Conservation (phyloP, 2,888 invertebrate species). For the Allygus modestus region DNA sequence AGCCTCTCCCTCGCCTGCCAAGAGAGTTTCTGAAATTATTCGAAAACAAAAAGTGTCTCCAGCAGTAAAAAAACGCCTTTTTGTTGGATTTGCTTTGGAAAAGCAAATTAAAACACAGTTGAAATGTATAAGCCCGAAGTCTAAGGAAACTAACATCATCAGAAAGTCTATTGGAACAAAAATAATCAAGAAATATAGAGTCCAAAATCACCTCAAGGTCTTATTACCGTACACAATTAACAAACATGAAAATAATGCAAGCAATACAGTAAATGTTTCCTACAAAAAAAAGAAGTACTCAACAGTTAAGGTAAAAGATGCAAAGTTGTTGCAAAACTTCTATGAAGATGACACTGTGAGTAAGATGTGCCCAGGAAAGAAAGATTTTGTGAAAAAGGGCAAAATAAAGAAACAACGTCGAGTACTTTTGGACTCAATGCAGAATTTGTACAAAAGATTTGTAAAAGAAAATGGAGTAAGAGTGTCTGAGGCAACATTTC, state of each 20-base stretch:
- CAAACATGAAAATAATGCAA: slow-evolving; percentile 15
- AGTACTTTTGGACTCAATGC: background rate
- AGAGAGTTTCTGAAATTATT: background rate
- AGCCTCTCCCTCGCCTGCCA: background rate
- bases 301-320: background rate
- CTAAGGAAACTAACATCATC: background rate
- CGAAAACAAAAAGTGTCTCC: background rate
- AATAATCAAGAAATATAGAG: background rate
- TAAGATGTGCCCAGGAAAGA: background rate
- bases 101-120: background rate
- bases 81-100: background rate
- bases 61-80: background rate
- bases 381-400: background rate
- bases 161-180: background rate
- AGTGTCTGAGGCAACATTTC: background rate
- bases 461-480: background rate
- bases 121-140: background rate
- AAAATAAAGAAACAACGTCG: background rate
- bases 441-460: background rate
- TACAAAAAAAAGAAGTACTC: background rate
- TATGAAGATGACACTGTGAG: background rate
- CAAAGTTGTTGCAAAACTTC: background rate
- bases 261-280: background rate
- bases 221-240: background rate
- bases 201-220: background rate